phyloP scores from a whole-genome alignment of 2,888 invertebrate species.

The Drosophila barbarae region DNA sequence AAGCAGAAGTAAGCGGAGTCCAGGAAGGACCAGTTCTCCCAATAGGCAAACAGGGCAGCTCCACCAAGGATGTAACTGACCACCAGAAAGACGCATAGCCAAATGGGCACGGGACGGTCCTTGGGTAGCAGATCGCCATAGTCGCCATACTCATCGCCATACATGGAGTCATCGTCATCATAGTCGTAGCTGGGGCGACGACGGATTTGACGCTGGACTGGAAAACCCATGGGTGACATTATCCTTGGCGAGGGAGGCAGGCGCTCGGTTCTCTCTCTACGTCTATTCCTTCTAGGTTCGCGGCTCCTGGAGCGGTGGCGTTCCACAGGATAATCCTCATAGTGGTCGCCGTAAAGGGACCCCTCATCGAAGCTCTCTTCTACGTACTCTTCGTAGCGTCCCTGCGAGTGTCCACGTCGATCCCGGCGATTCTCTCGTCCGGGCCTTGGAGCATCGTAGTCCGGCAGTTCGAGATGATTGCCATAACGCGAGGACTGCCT shows the following conservation, averaged over 20 bases:
- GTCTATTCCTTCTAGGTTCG: slow-evolving; percentile 53
- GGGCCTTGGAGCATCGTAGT: slow-evolving; percentile 51
- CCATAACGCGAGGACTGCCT: slow-evolving; percentile 72
- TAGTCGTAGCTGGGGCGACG: slow-evolving; percentile 80
- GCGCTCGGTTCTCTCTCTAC: slow-evolving; percentile 55
- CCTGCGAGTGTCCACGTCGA: slow-evolving; percentile 65
- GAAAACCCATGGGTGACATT: slow-evolving; percentile 86
- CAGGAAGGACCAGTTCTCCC: slow-evolving; percentile 92
- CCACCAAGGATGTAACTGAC: slow-evolving; percentile 94
- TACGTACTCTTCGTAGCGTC: slow-evolving; percentile 70
- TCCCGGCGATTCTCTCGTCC: slow-evolving; percentile 33
- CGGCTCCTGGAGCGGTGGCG: slow-evolving; percentile 52
- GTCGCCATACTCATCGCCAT: slow-evolving; percentile 81
- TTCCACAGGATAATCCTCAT: slow-evolving; percentile 64
- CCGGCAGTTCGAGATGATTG: slow-evolving; percentile 76
- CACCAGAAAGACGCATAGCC: slow-evolving; percentile 92
- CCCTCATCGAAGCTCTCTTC: slow-evolving; percentile 76
- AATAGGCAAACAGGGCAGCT: slow-evolving; percentile 90
- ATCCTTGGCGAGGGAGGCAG: slow-evolving; percentile 82
- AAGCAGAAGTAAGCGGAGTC: slow-evolving; percentile 97
- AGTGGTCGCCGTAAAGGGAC: slow-evolving; percentile 59
- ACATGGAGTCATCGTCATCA: slow-evolving; percentile 83
- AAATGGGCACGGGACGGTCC: slow-evolving; percentile 89
- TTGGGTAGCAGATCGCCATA: slow-evolving; percentile 80
- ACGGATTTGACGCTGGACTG: slow-evolving; percentile 83